Evolutionary conservation across 2,888 invertebrate species (phyloP).

Genomic region (Tachina fera): DNA sequence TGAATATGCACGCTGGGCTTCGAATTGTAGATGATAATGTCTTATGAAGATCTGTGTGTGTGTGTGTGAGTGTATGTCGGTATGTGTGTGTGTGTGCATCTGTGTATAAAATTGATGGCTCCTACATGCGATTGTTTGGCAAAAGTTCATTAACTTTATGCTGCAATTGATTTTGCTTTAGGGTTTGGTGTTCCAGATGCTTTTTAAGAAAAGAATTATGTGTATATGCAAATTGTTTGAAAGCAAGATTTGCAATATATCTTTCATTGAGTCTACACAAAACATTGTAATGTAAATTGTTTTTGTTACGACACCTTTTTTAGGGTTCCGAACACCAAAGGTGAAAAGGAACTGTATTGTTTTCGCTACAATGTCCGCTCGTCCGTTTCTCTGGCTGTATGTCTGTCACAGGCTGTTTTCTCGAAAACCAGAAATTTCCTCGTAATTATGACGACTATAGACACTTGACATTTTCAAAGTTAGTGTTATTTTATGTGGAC

Average conservation of each 20-base stretch:
- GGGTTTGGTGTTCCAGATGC: slow-evolving; percentile 17
- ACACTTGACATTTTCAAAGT: too few relatives aligned
- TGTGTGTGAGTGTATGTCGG: neutral
- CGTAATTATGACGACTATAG: too few relatives aligned
- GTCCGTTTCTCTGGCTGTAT: too few relatives aligned
- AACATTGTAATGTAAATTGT: too few relatives aligned
- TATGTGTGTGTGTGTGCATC: neutral
- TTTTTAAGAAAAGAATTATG: neutral
- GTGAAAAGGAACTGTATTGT: too few relatives aligned
- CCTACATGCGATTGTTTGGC: neutral
- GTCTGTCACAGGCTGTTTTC: too few relatives aligned
- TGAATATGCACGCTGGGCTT: neutral
- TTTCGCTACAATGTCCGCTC: too few relatives aligned
- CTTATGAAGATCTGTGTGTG: slow-evolving; percentile 4
- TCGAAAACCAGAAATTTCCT: too few relatives aligned
- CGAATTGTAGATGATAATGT: slow-evolving; percentile 56
- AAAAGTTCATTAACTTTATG: slow-evolving; percentile 60
- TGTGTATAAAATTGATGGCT: slow-evolving; percentile 35
- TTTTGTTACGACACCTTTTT: too few relatives aligned
- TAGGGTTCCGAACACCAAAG: too few relatives aligned
- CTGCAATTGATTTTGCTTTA: slow-evolving; percentile 44
- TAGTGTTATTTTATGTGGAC: too few relatives aligned
- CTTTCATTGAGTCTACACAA: too few relatives aligned
- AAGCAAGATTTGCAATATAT: neutral
- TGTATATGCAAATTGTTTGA: neutral